Evolutionary conservation across 2,113 vertebrate species (phyloP).

Genomic region (Salminus brasiliensis): DNA sequence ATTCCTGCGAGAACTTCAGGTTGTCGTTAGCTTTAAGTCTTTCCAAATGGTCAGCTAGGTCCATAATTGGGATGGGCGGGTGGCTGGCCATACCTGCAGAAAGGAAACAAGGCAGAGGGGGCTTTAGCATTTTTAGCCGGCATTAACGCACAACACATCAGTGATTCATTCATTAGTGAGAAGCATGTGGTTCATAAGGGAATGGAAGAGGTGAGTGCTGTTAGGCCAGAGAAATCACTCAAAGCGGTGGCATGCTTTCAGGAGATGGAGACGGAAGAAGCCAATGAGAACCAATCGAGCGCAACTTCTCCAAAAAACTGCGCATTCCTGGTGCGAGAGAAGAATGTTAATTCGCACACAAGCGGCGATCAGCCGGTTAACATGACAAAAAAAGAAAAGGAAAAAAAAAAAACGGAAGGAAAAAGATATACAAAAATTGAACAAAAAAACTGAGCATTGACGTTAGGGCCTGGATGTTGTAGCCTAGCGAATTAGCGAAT

Average conservation of each 20-base stretch:
- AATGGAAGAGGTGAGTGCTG: constrained; percentile 72
- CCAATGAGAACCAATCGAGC: constrained; percentile 86
- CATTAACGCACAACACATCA: constrained; percentile 52
- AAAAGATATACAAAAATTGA: constrained; percentile 30
- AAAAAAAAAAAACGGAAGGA: constrained; percentile 61
- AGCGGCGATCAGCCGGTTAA: constrained; percentile 78
- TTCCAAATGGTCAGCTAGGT: constrained; percentile 96
- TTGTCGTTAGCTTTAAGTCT: constrained; percentile 98
- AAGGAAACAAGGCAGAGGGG: constrained; percentile 53
- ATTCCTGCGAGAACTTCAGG: constrained; percentile 98
- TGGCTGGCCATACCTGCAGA: constrained; percentile 95
- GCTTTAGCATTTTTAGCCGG: constrained; percentile 15
- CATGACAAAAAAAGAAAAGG: constrained; percentile 67
- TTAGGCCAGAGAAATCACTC: constrained; percentile 90
- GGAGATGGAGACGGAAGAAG: constrained; percentile 80
- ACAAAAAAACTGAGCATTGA: constrained; percentile 38
- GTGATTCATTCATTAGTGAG: constrained; percentile 61
- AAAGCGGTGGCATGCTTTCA: constrained; percentile 93
- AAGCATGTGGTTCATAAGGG: constrained; percentile 78
- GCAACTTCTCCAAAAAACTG: constrained; percentile 75
- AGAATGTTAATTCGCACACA: constrained; percentile 77
- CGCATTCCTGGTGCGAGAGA: constrained; percentile 84
- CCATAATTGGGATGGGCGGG: constrained; percentile 94
- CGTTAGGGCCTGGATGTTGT: constrained; percentile 80
- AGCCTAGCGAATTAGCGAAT: constrained; percentile 85